Base-by-base conservation (phyloP, 2,797 vertebrate genomes). In the Chloroceryle amazona region DNA sequence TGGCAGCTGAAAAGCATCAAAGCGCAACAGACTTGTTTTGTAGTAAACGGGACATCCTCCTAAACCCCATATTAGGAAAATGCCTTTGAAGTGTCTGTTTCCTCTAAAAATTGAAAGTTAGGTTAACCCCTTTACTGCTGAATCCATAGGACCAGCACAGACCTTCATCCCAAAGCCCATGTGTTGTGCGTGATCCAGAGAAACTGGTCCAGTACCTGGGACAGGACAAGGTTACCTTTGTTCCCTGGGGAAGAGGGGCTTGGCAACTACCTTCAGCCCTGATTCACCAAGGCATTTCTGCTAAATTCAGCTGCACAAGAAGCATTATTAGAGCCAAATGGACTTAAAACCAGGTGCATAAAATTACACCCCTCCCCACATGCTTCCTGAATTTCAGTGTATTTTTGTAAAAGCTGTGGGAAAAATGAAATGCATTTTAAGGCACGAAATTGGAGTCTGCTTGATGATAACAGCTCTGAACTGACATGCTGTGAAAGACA, bases 401-500 rank as follows among this genome's bases (percentile, higher is more conserved):
- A 42, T 82, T 93, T 96, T 74, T 61, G 60, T 85, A 90, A 92
- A 93, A 92, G 52, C 65, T 61, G 25, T 82, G 65, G 74, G 66
- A 31, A 90, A 96, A 95, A 94, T 20, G 49, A 63, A 90, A 92
- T 71, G 61, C 49, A 71, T 92, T 96, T 97, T 85, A 71, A 85
- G 57, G 86, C 57, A 86, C 37, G 54, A 80, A 94, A 95, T 89
- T 89, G 81, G 49, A 93, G 61, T 46, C 81, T 89, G 74, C 74
- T 86, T 96, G 89, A 93, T 86, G 70, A 67, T 75, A 93, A 84
- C 86, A 89, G 81, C 88, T 89, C 86, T 81, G 71, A 94, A 86
- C 86, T 55, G 52, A 57, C 83, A 84, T 47, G 46, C 93, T 95
- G 93, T 93, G 94, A 95, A 93, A 94, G 94, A 89, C 81, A 85